Percentiles rank a stretch among this genome's conserved stretches.
Evolutionary conservation across 2,797 vertebrate genomes (phyloP).

Genomic region (Coregonus ussuriensis): DNA sequence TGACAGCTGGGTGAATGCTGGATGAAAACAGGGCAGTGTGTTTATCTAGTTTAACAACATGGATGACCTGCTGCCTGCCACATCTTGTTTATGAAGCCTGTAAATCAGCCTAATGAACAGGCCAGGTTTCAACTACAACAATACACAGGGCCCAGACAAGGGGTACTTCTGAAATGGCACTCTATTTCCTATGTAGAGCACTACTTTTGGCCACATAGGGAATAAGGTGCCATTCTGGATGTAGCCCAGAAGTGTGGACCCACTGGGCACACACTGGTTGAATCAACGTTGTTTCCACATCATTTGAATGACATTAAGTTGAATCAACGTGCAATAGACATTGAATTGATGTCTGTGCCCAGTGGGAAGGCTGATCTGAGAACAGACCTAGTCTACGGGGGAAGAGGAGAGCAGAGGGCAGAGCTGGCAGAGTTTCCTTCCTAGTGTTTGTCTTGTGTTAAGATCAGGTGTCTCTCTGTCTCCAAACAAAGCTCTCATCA

Average conservation of each 20-base stretch:
- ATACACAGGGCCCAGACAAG: not conserved
- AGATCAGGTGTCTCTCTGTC: conserved; percentile 12
- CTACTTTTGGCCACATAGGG: no score
- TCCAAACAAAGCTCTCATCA: conserved; percentile 7
- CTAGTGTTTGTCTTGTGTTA: not conserved
- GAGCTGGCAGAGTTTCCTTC: conserved; percentile 1
- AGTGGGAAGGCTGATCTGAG: no score
- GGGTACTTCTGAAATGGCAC: no score
- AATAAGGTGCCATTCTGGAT: no score
- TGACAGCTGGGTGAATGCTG: conserved; percentile 7
- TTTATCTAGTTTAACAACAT: not conserved
- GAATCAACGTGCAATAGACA: no score
- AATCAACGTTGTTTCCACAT: no score
- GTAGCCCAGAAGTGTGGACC: no score
- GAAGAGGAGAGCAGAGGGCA: not conserved
- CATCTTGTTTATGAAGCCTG: not conserved
- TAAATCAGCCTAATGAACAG: conserved; percentile 7
- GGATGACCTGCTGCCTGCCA: not conserved
- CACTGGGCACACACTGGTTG: no score
- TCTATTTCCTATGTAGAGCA: no score
- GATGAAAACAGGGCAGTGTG: not conserved
- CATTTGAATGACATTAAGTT: no score
- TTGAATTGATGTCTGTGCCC: no score
- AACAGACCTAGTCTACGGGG: no score
- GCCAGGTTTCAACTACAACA: not conserved